Evolutionary conservation across 2,888 invertebrate species (phyloP), one percentile per base, ranked within the genome.

Genomic region (Petrolisthes manimaculis): DNA sequence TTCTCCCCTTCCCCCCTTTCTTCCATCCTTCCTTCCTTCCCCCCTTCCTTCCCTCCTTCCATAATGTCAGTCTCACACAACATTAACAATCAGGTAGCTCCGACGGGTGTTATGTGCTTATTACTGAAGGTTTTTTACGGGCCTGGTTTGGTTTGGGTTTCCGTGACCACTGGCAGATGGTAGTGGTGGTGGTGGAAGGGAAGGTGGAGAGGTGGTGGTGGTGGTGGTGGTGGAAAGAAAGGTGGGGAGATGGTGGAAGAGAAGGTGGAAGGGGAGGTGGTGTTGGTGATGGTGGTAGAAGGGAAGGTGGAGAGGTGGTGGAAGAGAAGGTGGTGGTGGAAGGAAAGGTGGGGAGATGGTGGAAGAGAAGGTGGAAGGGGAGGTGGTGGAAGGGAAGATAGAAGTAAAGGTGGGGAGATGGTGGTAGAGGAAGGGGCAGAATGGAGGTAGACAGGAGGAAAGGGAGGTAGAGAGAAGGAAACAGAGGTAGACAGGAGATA

Each of bases 71-170:
- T 12, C 71, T 71, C n/a, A n/a, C 71, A 18, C 71, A 71, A 71
- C 71, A 12, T 71, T 71, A 18, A 6, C 71, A 12, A 71, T 71
- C n/a, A 8, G 71, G 12, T 12, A 12, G 71, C 18, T 12, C n/a
- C n/a, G 5, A 5, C 9, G n/a, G 71, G 71, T n/a, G 71, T 71
- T 71, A 71, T 71, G n/a, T 71, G 71, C 71, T 71, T 71, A 71
- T 71, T 71, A 71, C 9, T 12, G 71, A 71, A 71, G 71, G 71
- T 71, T 71, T 71, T 71, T 18, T 71, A n/a, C n/a, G n/a, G n/a
- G n/a, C n/a, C n/a, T n/a, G n/a, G n/a, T n/a, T n/a, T n/a, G n/a
- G n/a, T n/a, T n/a, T n/a, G n/a, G n/a, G n/a, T n/a, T n/a, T n/a
- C 77, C 21, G 77, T 37, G 51, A 77, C 51, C 37, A 51, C 37